A percentile compares a stretch with the other conserved stretches of the same genome.
Conservation (phyloP, 2,113 vertebrate genomes). For the Carassius auratus region DNA sequence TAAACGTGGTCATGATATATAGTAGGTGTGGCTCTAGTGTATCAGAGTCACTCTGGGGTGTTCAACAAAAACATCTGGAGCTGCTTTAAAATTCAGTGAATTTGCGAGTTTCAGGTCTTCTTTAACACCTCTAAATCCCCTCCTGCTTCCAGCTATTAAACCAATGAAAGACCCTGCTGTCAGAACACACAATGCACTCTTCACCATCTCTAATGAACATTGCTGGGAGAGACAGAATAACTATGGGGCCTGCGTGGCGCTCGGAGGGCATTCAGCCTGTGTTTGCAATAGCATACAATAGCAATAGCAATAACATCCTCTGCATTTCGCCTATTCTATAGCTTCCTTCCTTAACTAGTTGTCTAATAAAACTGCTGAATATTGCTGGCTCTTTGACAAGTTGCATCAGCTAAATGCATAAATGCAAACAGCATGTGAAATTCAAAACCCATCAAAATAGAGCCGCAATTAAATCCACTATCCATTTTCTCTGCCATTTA, state of each 20-base stretch:
- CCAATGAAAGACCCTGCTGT: neutral
- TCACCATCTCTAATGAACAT: neutral
- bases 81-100: conserved; percentile 22
- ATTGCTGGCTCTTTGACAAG: neutral
- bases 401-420: neutral
- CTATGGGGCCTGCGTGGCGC: conserved; percentile 40
- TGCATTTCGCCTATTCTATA: no score
- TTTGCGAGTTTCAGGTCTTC: conserved; percentile 20
- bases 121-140: conserved; percentile 6
- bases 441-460: neutral
- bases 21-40: conserved; percentile 17
- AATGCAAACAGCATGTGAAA: neutral
- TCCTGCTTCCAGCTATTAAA: neutral
- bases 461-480: neutral
- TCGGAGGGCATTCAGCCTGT: neutral
- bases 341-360: no score
- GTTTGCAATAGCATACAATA: neutral
- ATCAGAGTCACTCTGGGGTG: conserved; percentile 20
- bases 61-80: conserved; percentile 43
- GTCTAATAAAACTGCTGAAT: neutral
- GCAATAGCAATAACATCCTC: no score
- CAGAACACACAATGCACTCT: neutral
- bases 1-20: neutral
- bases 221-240: conserved; percentile 4
- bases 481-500: neutral